A percentile compares a stretch with the other conserved stretches of the same genome.
Evolutionary conservation across 2,888 invertebrate genomes (phyloP).

Genomic region (Diarsia mendica): DNA sequence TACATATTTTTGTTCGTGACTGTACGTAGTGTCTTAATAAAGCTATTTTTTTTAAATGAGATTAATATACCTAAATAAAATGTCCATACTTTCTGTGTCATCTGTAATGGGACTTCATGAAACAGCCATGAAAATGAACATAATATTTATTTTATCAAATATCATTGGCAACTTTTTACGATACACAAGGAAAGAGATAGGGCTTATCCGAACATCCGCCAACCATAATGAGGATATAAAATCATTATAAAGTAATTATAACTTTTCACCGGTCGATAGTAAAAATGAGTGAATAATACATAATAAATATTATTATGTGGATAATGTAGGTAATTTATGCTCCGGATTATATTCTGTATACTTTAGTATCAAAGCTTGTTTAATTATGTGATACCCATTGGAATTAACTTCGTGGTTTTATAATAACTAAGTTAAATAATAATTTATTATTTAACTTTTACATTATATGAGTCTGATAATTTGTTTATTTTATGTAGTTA

Average conservation of each 20-base stretch:
- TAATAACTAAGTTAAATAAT: not conserved
- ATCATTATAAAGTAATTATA: constrained; percentile 31
- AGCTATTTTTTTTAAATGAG: not conserved
- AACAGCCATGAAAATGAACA: not conserved
- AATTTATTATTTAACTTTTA: not conserved
- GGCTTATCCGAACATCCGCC: constrained; percentile 9
- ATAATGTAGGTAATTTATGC: not conserved
- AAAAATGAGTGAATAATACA: not conserved
- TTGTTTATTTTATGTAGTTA: not conserved
- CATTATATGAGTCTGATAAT: not conserved
- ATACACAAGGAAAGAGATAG: constrained; percentile 17
- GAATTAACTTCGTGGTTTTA: not conserved
- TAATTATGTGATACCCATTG: not conserved
- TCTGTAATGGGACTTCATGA: not conserved
- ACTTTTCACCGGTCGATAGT: constrained; percentile 6
- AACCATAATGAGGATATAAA: constrained; percentile 15
- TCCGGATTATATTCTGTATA: not conserved
- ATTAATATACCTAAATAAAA: not conserved
- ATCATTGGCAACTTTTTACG: constrained; percentile 16
- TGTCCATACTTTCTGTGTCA: not conserved
- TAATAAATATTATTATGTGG: not conserved
- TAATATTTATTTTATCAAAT: not conserved
- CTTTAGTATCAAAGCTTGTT: not conserved
- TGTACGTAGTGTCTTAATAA: not conserved
- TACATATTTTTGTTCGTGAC: too few species aligned